Evolutionary conservation across 2,888 invertebrate species (phyloP).

Genomic region (Sinotaia quadrata): DNA sequence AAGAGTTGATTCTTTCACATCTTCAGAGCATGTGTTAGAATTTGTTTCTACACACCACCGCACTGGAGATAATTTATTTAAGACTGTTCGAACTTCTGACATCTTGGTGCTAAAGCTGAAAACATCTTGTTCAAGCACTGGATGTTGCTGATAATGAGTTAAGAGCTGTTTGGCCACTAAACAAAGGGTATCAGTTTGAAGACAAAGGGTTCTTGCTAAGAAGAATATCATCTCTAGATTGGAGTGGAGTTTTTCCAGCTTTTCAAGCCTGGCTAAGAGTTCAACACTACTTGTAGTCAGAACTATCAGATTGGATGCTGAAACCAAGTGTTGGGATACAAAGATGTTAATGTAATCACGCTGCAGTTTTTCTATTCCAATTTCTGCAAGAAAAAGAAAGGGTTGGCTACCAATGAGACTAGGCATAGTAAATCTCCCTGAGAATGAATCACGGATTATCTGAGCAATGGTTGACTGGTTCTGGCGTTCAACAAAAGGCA

Average conservation of each 20-base stretch:
- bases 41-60: conserved; percentile 45
- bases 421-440: conserved; percentile 51
- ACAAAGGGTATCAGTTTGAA: conserved; percentile 48
- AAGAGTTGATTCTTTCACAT: conserved; percentile 36
- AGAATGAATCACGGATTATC: conserved; percentile 59
- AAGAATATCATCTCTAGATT: conserved; percentile 58
- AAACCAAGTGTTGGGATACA: conserved; percentile 53
- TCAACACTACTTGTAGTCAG: conserved; percentile 35
- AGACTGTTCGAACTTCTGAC: conserved; percentile 36
- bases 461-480: conserved; percentile 62
- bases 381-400: conserved; percentile 59
- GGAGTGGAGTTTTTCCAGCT: conserved; percentile 54
- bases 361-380: conserved; percentile 61
- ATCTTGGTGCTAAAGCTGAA: conserved; percentile 51
- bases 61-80: conserved; percentile 43
- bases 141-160: conserved; percentile 48
- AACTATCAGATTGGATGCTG: conserved; percentile 43
- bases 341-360: conserved; percentile 58
- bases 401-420: conserved; percentile 52
- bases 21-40: conserved; percentile 35
- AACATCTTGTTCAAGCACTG: conserved; percentile 36
- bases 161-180: conserved; percentile 49
- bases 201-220: conserved; percentile 51
- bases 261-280: conserved; percentile 41
- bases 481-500: conserved; percentile 57